A percentile compares a stretch with the other conserved stretches of the same genome.
Evolutionary conservation across 2,113 vertebrate genomes (phyloP).

Genomic region (Gavialis gangeticus): DNA sequence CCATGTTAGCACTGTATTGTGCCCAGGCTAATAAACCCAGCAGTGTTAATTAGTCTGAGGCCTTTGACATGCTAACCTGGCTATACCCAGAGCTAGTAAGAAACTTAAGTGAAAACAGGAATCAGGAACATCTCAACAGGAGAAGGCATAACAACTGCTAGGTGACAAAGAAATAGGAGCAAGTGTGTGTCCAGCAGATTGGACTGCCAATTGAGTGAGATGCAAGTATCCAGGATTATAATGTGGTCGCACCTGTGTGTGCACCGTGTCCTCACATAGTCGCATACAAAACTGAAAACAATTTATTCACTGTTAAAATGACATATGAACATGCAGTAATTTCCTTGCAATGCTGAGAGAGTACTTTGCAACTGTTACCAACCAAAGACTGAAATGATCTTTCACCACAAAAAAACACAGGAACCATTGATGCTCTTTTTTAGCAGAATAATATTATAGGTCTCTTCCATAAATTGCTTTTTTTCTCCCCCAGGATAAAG

Average conservation of each 20-base stretch:
- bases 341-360: conserved; percentile 26
- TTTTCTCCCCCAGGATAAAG: neutral
- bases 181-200: neutral
- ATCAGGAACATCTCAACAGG: neutral
- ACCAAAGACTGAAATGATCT: conserved; percentile 37
- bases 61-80: neutral
- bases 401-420: conserved; percentile 15
- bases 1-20: neutral
- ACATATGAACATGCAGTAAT: neutral
- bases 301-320: conserved; percentile 18
- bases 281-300: neutral
- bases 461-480: conserved; percentile 48
- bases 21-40: no score
- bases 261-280: neutral
- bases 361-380: conserved; percentile 30
- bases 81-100: neutral
- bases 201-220: neutral
- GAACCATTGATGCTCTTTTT: conserved; percentile 42
- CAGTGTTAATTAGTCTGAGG: neutral
- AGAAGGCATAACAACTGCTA: accelerated
- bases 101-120: neutral
- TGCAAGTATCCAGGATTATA: neutral
- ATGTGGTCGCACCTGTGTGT: neutral
- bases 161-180: neutral
- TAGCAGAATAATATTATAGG: conserved; percentile 31